These are phyloP conservation scores for Botia almorhae DNA, from an alignment of 2,797 vertebrate species.

Conservation along the genomic window DNA sequence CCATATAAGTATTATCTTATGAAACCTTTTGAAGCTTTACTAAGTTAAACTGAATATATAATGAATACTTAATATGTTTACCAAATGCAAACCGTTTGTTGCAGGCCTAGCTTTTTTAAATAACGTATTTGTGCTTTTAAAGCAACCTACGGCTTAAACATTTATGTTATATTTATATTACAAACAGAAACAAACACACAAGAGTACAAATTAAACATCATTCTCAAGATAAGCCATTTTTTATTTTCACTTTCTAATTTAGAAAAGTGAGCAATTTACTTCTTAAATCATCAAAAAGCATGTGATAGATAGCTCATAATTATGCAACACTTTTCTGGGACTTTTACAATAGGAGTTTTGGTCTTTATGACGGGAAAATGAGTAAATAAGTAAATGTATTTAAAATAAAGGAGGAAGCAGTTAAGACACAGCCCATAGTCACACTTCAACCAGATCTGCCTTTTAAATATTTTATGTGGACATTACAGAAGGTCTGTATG, in stretches of 20 bases:
- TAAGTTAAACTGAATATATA: not conserved
- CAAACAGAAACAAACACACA: not conserved
- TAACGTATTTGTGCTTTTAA: too few relatives aligned
- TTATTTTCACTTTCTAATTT: too few relatives aligned
- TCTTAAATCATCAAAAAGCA: not conserved
- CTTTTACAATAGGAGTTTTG: not conserved
- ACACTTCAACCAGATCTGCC: constrained; percentile 16
- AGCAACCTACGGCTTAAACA: not conserved
- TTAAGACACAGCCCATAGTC: not conserved
- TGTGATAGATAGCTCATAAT: not conserved
- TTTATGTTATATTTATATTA: too few relatives aligned
- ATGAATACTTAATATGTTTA: too few relatives aligned
- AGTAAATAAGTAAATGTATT: not conserved
- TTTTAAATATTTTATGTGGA: constrained; percentile 16
- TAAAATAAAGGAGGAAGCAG: not conserved
- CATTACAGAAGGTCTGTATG: constrained; percentile 25
- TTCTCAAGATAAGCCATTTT: too few relatives aligned
- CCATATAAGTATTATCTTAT: not conserved
- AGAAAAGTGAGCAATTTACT: not conserved
- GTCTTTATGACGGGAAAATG: not conserved
- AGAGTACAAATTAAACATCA: too few relatives aligned
- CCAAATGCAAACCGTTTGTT: too few relatives aligned
- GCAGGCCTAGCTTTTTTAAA: too few relatives aligned
- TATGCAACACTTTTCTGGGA: not conserved
- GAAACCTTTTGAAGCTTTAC: not conserved